A percentile compares a stretch with the other conserved stretches of the same genome.
Conservation (phyloP, 2,797 vertebrate species). For the Rhinatrema bivittatum region DNA sequence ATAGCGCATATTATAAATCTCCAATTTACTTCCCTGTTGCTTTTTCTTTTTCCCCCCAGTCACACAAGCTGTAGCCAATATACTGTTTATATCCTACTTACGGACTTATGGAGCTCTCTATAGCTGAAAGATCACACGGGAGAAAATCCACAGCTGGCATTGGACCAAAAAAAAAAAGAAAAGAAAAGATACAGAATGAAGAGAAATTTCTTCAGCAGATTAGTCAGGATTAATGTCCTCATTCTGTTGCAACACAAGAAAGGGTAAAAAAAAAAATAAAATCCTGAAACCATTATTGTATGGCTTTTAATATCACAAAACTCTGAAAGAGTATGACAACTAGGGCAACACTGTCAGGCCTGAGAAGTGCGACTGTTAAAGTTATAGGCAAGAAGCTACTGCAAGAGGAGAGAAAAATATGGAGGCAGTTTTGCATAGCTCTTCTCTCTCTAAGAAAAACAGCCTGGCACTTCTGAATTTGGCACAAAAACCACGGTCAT, state of each 20-base stretch:
- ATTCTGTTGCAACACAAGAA: background rate
- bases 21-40: no score
- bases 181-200: no score
- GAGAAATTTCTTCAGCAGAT: no score
- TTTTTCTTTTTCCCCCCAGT: no score
- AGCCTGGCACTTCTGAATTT: background rate
- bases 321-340: background rate
- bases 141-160: no score
- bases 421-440: background rate
- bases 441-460: background rate
- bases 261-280: background rate
- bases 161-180: no score
- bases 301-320: background rate
- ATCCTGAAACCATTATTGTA: background rate
- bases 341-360: accelerated
- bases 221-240: background rate
- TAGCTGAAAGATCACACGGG: no score
- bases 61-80: no score
- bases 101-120: no score
- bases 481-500: background rate
- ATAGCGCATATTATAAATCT: no score
- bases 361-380: background rate
- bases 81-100: no score
- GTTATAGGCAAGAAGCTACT: no score
- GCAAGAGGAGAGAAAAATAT: background rate